phyloP scores from a whole-genome alignment of 2,797 vertebrate genomes.

The Sebastes vulpes region DNA sequence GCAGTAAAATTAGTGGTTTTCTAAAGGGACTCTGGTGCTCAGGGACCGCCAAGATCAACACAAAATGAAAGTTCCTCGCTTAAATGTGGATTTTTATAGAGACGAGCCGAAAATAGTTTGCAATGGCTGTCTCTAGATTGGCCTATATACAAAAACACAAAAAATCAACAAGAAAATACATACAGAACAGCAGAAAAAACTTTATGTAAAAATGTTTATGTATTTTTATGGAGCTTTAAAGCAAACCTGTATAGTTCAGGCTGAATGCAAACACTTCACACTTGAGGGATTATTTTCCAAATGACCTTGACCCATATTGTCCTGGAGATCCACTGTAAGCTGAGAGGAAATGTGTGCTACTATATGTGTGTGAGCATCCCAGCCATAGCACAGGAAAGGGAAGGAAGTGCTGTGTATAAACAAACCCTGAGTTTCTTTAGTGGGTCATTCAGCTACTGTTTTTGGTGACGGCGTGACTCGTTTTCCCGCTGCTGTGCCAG shows the following conservation, averaged over 20 bases:
- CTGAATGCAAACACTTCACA: not conserved
- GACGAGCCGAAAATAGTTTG: no score
- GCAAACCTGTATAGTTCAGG: no score
- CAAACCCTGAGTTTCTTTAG: slow-evolving; percentile 12
- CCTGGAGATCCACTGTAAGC: not conserved
- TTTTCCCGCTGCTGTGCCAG: not conserved
- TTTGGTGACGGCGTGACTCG: not conserved
- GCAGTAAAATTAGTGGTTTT: no score
- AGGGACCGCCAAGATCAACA: no score
- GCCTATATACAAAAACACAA: fast-evolving
- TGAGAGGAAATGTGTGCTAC: slow-evolving; percentile 21
- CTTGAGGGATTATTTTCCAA: not conserved
- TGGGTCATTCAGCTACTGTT: slow-evolving; percentile 32
- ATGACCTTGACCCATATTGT: not conserved
- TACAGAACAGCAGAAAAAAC: not conserved
- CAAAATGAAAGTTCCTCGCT: no score
- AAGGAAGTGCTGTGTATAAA: slow-evolving; percentile 69
- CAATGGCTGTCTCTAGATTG: no score
- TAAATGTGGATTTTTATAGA: no score
- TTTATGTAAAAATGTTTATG: no score
- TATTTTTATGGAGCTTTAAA: not conserved
- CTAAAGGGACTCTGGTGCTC: no score
- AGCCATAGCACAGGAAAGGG: slow-evolving; percentile 64
- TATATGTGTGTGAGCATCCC: not conserved
- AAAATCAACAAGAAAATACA: not conserved